These are phyloP conservation scores for Cyaniris semiargus DNA, from an alignment of 2,888 invertebrate species.

Conservation along the genomic window DNA sequence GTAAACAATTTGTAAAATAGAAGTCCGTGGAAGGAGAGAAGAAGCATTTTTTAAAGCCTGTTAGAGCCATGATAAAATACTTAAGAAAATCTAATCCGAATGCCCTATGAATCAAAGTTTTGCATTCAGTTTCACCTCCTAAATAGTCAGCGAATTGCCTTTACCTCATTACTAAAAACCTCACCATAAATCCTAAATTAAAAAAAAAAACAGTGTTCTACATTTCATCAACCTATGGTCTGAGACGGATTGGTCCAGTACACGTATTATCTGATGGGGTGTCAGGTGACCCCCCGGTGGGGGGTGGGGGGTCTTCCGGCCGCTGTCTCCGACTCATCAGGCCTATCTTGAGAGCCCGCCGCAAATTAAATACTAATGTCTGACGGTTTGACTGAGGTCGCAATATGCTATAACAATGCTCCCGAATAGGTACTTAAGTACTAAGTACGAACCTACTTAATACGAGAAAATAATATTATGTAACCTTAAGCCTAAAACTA, in stretches of 20 bases:
- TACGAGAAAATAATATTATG: too few relatives aligned
- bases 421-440: background rate
- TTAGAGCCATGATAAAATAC: too few relatives aligned
- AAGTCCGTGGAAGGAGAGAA: background rate
- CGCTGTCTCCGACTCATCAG: constrained; percentile 76
- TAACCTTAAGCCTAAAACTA: background rate
- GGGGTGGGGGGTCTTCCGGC: constrained; percentile 61
- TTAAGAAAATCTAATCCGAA: background rate
- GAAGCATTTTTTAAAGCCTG: too few relatives aligned
- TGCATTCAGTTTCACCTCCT: background rate
- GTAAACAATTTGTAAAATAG: background rate
- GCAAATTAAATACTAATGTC: constrained; percentile 74
- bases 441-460: too few relatives aligned
- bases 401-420: constrained; percentile 14
- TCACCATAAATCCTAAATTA: background rate
- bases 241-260: constrained; percentile 66
- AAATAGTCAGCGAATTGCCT: background rate
- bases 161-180: background rate
- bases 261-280: constrained; percentile 53
- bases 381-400: constrained; percentile 46
- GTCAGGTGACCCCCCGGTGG: constrained; percentile 43
- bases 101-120: background rate
- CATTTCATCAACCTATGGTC: constrained; percentile 36
- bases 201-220: background rate
- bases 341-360: constrained; percentile 72